These are phyloP conservation scores for Phortica okadai DNA, from an alignment of 2,888 invertebrate genomes.

Conservation along the genomic window DNA sequence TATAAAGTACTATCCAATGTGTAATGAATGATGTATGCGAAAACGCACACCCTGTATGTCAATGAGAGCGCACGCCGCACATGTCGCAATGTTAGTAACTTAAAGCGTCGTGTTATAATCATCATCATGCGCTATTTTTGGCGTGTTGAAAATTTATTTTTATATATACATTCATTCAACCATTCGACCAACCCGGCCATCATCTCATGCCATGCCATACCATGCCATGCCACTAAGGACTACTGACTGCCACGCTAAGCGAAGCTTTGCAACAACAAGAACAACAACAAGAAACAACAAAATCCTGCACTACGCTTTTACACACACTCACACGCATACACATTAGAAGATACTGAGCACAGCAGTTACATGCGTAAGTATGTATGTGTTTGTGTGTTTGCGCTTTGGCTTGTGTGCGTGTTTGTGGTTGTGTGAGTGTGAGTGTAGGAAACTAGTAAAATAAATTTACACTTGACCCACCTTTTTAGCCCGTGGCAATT, in stretches of 20 bases:
- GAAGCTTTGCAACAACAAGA: slow-evolving; percentile 37
- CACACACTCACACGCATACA: slow-evolving; percentile 41
- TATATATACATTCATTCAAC: background rate
- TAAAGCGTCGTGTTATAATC: background rate
- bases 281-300: slow-evolving; percentile 14
- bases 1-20: too few species aligned
- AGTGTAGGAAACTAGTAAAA: slow-evolving; percentile 65
- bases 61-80: background rate
- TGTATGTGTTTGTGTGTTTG: slow-evolving; percentile 22
- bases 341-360: slow-evolving; percentile 22
- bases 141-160: slow-evolving; percentile 17
- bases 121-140: slow-evolving; percentile 57
- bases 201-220: background rate
- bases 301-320: slow-evolving; percentile 35
- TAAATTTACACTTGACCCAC: slow-evolving; percentile 74
- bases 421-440: slow-evolving; percentile 35
- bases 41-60: background rate
- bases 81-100: too few species aligned
- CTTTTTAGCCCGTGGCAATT: slow-evolving; percentile 51
- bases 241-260: background rate
- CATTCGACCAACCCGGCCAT: background rate
- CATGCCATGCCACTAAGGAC: background rate
- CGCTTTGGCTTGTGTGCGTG: slow-evolving; percentile 9
- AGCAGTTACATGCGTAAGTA: slow-evolving; percentile 21
- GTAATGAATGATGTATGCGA: too few species aligned